Evolutionary conservation across 1,140 invertebrate genomes (phyloP).

Genomic region (Drosophila tristis): DNA sequence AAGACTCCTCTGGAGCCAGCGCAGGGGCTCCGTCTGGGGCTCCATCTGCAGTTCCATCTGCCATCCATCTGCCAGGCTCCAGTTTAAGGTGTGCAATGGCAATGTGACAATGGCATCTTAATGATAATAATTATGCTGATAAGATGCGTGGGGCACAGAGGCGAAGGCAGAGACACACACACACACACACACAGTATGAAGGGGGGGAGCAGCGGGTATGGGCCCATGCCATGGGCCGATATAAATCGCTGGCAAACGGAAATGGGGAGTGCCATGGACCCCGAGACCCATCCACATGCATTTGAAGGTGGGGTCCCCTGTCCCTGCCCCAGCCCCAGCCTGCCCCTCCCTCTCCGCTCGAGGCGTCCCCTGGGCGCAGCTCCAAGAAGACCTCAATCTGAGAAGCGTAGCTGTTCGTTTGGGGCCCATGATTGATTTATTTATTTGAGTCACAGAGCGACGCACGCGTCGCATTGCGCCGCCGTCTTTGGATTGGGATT

Average conservation of each 20-base stretch:
- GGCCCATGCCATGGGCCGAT: slow-evolving; percentile 56
- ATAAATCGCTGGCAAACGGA: slow-evolving; percentile 77
- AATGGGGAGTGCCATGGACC: slow-evolving; percentile 73
- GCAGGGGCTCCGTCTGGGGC: slow-evolving; percentile 8
- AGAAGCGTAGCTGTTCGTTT: slow-evolving; percentile 12
- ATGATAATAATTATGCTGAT: slow-evolving; percentile 75
- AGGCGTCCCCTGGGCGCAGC: slow-evolving; percentile 10
- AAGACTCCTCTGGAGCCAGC: slow-evolving; percentile 2
- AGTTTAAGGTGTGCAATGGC: slow-evolving; percentile 62
- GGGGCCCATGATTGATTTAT: slow-evolving; percentile 74
- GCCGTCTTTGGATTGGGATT: slow-evolving; percentile 31
- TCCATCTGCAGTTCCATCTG: not conserved
- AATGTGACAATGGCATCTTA: slow-evolving; percentile 75
- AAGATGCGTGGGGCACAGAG: slow-evolving; percentile 41
- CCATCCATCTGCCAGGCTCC: slow-evolving; percentile 16
- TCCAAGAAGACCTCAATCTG: slow-evolving; percentile 11
- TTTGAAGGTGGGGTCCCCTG: slow-evolving; percentile 58
- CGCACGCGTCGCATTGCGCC: slow-evolving; percentile 57
- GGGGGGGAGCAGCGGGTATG: not conserved
- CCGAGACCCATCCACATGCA: slow-evolving; percentile 46
- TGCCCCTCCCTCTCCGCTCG: not conserved
- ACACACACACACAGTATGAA: not conserved
- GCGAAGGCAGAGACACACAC: no score
- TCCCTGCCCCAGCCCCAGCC: not conserved
- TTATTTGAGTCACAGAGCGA: slow-evolving; percentile 67